Base-by-base conservation (phyloP, 1,140 invertebrate species). In the Drosophila orosa region DNA sequence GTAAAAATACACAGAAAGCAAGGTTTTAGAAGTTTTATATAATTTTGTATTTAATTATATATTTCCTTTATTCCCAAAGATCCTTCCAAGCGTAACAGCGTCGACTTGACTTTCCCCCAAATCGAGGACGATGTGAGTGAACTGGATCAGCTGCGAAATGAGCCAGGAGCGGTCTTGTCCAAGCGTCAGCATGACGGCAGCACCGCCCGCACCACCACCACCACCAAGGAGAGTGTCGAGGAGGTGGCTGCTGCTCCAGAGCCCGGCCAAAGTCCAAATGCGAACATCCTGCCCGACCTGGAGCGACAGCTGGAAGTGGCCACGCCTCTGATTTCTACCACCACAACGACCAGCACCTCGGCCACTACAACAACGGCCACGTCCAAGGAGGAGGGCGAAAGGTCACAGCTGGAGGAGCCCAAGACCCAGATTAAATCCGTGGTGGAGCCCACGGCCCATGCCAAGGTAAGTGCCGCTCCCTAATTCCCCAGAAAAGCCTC, bases 71-170 rank as follows among this genome's bases (percentile, higher is more conserved):
- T 31, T 12, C 1, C 22, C 22, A 17, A 33, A 87, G 84, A 74
- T 74, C 84, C 84, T 12, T 76, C 75, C 52, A 74, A 37, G 37
- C 55, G 55, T 9, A 77, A 73, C 27, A 67, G 52, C 47, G 72
- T 57, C 33, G 76, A 85, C 55, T 47, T 9, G 2, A 47, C n/a
- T 9, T 74, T 87, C 37, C 80, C 74, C 15, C 61, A 91, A 57
- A 79, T 89, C 45, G 90, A 92, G 48, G 90, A 91, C 48, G 91
- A 92, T 75, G 91, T 92, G 3, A 68, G 74, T 19, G 91, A 92
- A 48, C 69, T 92, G 24, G 90, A 92, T 58, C 83, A 92, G 31
- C 33, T 92, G 54, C 72, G 86, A 17, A 68, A 66, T 15, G 66
- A 85, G 4, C 83, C 61, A 2, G 63, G 27, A 31, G 40, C 3